Base-by-base conservation (phyloP, 2,888 invertebrate species). In the Idaea straminata region DNA sequence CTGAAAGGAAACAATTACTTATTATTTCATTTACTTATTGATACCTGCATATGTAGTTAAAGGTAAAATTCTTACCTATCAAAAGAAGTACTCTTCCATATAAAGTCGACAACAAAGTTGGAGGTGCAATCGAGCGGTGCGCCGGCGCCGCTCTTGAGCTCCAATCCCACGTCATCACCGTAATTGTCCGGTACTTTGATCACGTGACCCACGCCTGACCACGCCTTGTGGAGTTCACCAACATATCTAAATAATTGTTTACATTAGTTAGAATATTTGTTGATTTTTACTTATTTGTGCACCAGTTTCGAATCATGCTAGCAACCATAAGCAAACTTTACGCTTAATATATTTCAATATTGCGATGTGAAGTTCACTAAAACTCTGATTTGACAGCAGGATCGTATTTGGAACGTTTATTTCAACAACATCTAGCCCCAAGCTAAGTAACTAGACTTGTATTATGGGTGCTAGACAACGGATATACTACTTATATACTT, bases 1-100 rank as follows among this genome's bases (percentile, higher is more conserved):
- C 98, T 97, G 84, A 3, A 86, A 83, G n/a, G 15, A 58, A 15
- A 15, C n/a, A 58, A 58, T 58, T 15, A 58, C 15, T 15, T 58
- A 15, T 58, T 58, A 58, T 58, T 58, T 58, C 1, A 15, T 15
- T 4, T 57, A 15, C 57, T 57, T 3, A 15, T 4, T 15, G 4
- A 58, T 58, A 13, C 2, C 13, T 15, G 5, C n/a, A 4, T 58
- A 58, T 58, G n/a, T 10, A 69, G 85, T 75, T 25, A 25, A 25
- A 25, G 25, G 25, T 25, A 25, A n/a, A 3, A 25, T 25, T 25
- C 25, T 25, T 77, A 96, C 97, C 97, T 95, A 88, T 99, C 99
- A 87, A 99, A 99, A 35, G 98, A 98, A 0, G 99, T 99, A 73
- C 99, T 98, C 87, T 99, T 99, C 99, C 99, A 99, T 63, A 99